Percentiles rank a stretch among this genome's conserved stretches.
phyloP scores from a whole-genome alignment of 2,888 invertebrate genomes.

The Hanleya hanleyi region DNA sequence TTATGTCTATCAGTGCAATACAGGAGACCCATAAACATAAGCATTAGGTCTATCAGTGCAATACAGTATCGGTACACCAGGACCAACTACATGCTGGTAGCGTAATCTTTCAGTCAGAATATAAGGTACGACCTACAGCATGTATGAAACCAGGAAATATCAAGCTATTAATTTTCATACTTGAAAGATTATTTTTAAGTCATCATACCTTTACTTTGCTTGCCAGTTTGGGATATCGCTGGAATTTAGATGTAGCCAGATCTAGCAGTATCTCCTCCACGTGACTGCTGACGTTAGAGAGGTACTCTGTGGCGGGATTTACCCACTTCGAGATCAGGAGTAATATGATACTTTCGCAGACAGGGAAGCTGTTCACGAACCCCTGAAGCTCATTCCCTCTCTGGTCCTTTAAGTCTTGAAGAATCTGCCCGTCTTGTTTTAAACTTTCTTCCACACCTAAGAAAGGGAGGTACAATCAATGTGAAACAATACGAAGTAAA shows the following conservation, averaged over 20 bases:
- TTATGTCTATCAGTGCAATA: too few species aligned
- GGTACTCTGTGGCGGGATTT: neutral
- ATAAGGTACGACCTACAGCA: too few species aligned
- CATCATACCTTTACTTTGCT: neutral
- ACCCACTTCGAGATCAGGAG: neutral
- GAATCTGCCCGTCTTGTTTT: neutral
- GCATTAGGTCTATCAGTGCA: too few species aligned
- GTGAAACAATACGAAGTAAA: too few species aligned
- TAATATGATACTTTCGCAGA: neutral
- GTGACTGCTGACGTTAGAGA: neutral
- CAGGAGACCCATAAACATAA: too few species aligned
- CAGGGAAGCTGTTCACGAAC: constrained; percentile 2
- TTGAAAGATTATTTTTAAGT: too few species aligned
- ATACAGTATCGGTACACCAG: too few species aligned
- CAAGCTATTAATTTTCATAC: too few species aligned
- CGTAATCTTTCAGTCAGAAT: too few species aligned
- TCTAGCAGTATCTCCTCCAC: neutral
- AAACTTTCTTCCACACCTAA: neutral
- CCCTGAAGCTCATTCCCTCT: neutral
- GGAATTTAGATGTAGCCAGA: neutral
- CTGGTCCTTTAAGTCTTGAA: neutral
- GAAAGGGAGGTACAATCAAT: too few species aligned
- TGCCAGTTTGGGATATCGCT: neutral
- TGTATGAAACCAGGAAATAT: too few species aligned
- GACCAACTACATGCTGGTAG: too few species aligned